phyloP scores from a whole-genome alignment of 2,113 vertebrate species.

The Coreoperca whiteheadi region DNA sequence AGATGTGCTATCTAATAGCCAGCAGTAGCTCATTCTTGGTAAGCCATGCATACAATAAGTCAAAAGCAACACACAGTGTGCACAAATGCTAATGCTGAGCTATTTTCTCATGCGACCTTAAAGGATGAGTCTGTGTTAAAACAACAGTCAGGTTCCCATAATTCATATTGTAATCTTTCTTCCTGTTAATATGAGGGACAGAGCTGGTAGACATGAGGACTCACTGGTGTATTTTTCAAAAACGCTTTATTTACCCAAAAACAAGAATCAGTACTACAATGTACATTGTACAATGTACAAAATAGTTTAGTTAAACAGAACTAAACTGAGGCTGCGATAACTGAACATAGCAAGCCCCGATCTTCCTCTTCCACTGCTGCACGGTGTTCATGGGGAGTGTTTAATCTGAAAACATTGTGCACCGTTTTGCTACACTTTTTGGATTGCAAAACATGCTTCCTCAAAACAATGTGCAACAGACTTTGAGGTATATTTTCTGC shows the following conservation, averaged over 20 bases:
- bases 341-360: too few relatives aligned
- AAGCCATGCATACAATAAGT: constrained; percentile 12
- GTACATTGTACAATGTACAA: too few relatives aligned
- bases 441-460: too few relatives aligned
- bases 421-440: too few relatives aligned
- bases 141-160: neutral
- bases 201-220: neutral
- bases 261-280: too few relatives aligned
- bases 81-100: neutral
- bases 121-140: neutral
- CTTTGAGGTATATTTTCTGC: too few relatives aligned
- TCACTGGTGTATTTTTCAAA: neutral
- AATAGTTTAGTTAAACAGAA: neutral
- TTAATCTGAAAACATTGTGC: too few relatives aligned
- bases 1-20: constrained; percentile 39
- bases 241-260: too few relatives aligned
- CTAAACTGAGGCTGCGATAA: too few relatives aligned
- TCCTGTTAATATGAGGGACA: neutral
- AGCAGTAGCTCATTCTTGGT: constrained; percentile 24
- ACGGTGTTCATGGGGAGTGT: too few relatives aligned
- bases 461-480: too few relatives aligned
- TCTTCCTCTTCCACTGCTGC: too few relatives aligned
- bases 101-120: neutral
- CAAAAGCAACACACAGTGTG: neutral
- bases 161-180: neutral